Evolutionary conservation across 2,888 invertebrate species (phyloP).

Genomic region (Sphecodes monilicornis): DNA sequence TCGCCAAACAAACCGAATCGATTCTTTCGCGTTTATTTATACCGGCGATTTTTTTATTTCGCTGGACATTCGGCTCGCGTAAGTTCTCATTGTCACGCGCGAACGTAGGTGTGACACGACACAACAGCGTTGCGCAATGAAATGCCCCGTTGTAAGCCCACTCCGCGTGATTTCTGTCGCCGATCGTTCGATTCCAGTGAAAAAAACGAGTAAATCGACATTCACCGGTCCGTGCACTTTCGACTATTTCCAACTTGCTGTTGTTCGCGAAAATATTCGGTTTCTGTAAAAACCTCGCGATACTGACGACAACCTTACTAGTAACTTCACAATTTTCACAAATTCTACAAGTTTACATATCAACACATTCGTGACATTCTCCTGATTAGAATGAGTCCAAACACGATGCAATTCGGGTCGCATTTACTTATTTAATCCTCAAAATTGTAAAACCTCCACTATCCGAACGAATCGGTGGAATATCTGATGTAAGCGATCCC

Average conservation of each 20-base stretch:
- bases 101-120: constrained; percentile 48
- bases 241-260: background rate
- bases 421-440: too few relatives aligned
- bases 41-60: constrained; percentile 3
- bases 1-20: constrained; percentile 29
- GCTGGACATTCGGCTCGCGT: constrained; percentile 1
- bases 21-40: constrained; percentile 31
- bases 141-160: constrained; percentile 28
- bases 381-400: background rate
- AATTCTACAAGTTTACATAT: background rate
- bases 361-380: background rate
- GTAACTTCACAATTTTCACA: background rate
- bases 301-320: background rate
- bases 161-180: constrained; percentile 24
- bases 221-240: background rate
- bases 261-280: background rate
- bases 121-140: constrained; percentile 45
- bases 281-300: background rate
- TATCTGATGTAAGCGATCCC: too few relatives aligned
- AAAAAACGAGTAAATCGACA: background rate
- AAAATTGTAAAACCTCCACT: too few relatives aligned
- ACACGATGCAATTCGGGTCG: too few relatives aligned
- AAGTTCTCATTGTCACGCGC: constrained; percentile 44
- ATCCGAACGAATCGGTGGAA: too few relatives aligned
- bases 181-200: background rate